phyloP scores from a whole-genome alignment of 2,888 invertebrate genomes.

The Willowsia nigromaculata region DNA sequence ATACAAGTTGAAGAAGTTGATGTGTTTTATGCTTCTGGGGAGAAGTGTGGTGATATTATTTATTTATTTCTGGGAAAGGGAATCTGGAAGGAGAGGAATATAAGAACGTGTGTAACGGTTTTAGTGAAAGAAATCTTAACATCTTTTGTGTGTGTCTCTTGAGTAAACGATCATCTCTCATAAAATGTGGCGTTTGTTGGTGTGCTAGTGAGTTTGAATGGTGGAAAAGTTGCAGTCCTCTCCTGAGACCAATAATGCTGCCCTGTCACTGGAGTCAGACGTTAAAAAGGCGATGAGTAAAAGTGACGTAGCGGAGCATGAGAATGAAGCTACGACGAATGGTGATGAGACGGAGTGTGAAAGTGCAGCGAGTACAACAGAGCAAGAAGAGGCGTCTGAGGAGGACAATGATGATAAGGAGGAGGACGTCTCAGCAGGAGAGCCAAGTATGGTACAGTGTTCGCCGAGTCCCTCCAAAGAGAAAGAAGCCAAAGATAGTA shows the following conservation, averaged over 20 bases:
- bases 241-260: conserved; percentile 60
- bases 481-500: conserved; percentile 18
- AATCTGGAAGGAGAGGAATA: background rate
- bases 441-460: conserved; percentile 26
- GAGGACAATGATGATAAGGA: conserved; percentile 54
- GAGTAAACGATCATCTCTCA: background rate
- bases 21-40: background rate
- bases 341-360: conserved; percentile 60
- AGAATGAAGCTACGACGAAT: conserved; percentile 50
- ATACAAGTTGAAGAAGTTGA: background rate
- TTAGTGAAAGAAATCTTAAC: background rate
- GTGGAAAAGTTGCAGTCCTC: conserved; percentile 62
- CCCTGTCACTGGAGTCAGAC: conserved; percentile 47
- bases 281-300: conserved; percentile 68
- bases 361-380: conserved; percentile 50
- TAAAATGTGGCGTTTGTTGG: background rate
- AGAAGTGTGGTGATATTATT: background rate
- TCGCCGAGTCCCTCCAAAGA: conserved; percentile 1
- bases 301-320: conserved; percentile 52
- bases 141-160: background rate
- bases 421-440: conserved; percentile 1
- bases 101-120: conserved; percentile 27
- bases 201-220: conserved; percentile 46
- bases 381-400: conserved; percentile 49
- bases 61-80: too few species aligned